Conservation (phyloP, 1,140 invertebrate genomes). For the Caenorhabditis latens region DNA sequence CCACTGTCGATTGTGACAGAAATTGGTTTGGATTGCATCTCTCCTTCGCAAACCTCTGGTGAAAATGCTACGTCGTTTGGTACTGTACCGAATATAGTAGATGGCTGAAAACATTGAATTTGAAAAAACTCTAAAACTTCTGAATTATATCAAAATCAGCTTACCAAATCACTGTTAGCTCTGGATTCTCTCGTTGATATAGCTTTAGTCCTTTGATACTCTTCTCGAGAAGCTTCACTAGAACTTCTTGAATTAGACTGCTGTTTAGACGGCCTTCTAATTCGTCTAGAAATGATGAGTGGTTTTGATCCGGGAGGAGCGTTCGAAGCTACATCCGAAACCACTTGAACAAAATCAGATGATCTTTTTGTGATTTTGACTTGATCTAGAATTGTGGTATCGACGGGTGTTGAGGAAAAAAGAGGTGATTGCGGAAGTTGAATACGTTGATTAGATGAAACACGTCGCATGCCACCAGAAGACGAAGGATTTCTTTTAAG, state of each 20-base stretch:
- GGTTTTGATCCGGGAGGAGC: background rate
- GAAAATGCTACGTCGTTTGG: conserved; percentile 42
- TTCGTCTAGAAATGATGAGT: conserved; percentile 19
- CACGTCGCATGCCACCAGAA: background rate
- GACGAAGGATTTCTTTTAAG: conserved; percentile 34
- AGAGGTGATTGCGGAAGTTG: conserved; percentile 34
- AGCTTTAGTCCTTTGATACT: background rate
- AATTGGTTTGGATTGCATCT: conserved; percentile 10
- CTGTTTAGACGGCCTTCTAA: background rate
- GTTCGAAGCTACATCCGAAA: background rate
- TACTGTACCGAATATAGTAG: conserved; percentile 15
- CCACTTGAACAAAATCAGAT: conserved; percentile 7
- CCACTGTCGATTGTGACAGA: conserved; percentile 24
- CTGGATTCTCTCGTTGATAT: conserved; percentile 17
- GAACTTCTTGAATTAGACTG: conserved; percentile 19
- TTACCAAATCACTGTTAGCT: conserved; percentile 30
- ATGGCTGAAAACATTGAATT: conserved; percentile 2
- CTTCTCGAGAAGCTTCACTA: conserved; percentile 2
- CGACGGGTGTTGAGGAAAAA: conserved; percentile 31
- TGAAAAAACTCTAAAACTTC: background rate
- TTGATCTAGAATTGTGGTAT: conserved; percentile 33
- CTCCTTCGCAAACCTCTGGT: background rate
- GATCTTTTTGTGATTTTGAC: background rate
- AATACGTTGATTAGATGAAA: background rate
- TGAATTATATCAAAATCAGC: background rate